These are phyloP conservation scores for Sitobion miscanthi DNA, from an alignment of 1,140 invertebrate species.

Conservation along the genomic window DNA sequence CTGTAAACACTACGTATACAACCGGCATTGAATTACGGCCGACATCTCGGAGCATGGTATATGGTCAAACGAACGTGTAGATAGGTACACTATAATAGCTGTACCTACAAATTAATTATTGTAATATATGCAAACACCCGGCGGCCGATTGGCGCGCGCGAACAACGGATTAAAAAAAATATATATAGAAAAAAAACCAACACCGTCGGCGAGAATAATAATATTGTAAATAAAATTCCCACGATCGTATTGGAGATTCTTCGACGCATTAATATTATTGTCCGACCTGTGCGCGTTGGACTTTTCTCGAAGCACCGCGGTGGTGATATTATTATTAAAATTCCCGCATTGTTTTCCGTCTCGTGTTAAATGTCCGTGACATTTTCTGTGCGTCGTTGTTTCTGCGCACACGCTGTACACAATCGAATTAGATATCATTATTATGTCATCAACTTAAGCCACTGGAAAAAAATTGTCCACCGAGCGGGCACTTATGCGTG, in stretches of 20 bases:
- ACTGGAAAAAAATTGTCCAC: background rate
- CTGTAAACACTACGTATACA: too few relatives aligned
- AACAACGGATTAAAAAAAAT: too few relatives aligned
- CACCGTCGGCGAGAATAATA: background rate
- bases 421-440: background rate
- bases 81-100: background rate
- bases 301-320: background rate
- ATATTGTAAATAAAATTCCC: conserved; percentile 22
- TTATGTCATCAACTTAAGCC: background rate
- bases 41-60: background rate
- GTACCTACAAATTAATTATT: background rate
- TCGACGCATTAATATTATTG: conserved; percentile 11
- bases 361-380: background rate
- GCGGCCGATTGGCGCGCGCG: too few relatives aligned
- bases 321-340: conserved; percentile 36
- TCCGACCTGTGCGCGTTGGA: background rate
- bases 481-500: background rate
- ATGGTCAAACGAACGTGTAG: background rate
- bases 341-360: background rate
- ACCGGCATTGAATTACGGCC: too few relatives aligned
- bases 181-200: background rate
- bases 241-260: conserved; percentile 16
- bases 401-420: background rate
- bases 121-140: background rate
- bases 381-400: background rate